Base-by-base conservation (phyloP, 2,888 invertebrate genomes). In the Ellobium chinense region DNA sequence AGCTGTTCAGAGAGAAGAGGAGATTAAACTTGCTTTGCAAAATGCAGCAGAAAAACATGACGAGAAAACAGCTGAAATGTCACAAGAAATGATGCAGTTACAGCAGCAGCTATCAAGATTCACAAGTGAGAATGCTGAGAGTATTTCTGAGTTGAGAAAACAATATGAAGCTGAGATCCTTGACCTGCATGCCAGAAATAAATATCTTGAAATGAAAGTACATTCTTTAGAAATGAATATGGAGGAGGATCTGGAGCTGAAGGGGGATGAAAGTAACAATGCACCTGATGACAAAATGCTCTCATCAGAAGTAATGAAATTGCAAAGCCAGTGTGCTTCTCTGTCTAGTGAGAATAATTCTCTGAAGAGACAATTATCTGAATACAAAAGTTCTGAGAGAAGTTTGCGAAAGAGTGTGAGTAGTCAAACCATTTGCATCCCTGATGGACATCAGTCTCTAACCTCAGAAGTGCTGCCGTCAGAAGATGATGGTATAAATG, bases 301-400 rank as follows among this genome's bases (percentile, higher is more conserved):
- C 18, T 31, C 56, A 37, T 39, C 39, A 14, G 54, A 56, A 27
- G 21, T 78, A 27, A 9, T 21, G 62, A 60, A 78, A 5, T 46
- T 86, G 9, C 81, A 80, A 62, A 69, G n/a, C 24, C 66, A 85
- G 65, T 24, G 82, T 14, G 63, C 78, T 21, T 58, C 69, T 12
- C 36, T 83, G 29, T 69, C 78, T n/a, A 79, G 79, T 34, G 84
- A 84, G 58, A 87, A 83, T 24, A 39, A 5, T 24, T 63, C 54
- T n/a, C 31, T 80, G 39, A 75, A 62, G 63, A 58, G 31, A 5
- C 29, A 46, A 27, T 21, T 80, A 21, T 63, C 56, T 12, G 46
- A 14, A 31, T 62, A 34, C 5, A 69, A 63, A 29, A 60, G 29
- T 18, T 14, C 29, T 37, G 75, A 69, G 62, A 69, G 46, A 39